A percentile compares a stretch with the other conserved stretches of the same genome.
Evolutionary conservation across 2,888 invertebrate species (phyloP).

Genomic region (Drosophila robusta): DNA sequence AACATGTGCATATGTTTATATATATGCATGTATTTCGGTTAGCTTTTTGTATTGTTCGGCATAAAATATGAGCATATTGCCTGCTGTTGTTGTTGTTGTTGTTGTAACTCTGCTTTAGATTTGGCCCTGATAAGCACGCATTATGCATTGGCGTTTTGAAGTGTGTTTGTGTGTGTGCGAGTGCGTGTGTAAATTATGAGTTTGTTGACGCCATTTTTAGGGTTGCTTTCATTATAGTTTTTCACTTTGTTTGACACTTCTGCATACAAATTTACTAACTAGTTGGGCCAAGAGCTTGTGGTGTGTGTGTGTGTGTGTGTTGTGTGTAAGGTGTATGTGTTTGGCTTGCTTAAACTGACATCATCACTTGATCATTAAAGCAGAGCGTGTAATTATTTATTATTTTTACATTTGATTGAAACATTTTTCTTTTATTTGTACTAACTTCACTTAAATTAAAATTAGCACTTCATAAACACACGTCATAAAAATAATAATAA

Average conservation of each 20-base stretch:
- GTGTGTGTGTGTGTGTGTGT: neutral
- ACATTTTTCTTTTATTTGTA: neutral
- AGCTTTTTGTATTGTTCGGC: slow-evolving; percentile 41
- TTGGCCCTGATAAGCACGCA: slow-evolving; percentile 69
- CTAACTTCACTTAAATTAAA: no score
- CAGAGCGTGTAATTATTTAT: neutral
- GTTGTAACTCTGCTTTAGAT: slow-evolving; percentile 52
- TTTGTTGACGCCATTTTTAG: slow-evolving; percentile 63
- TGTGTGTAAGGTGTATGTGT: neutral
- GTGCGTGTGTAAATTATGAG: slow-evolving; percentile 51
- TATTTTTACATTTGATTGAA: neutral
- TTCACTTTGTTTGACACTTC: slow-evolving; percentile 47
- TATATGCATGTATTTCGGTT: slow-evolving; percentile 37
- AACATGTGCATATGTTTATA: slow-evolving; percentile 1
- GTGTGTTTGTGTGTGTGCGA: slow-evolving; percentile 2
- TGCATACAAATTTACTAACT: slow-evolving; percentile 15
- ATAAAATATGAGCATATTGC: slow-evolving; percentile 51
- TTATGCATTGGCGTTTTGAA: slow-evolving; percentile 46
- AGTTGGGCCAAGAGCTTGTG: neutral
- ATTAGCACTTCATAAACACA: no score
- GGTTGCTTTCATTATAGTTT: slow-evolving; percentile 58
- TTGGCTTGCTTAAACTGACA: slow-evolving; percentile 28
- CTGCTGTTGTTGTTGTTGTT: slow-evolving; percentile 13
- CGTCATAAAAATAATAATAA: no score
- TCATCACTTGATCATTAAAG: slow-evolving; percentile 22